phyloP scores from a whole-genome alignment of 1,140 invertebrate species.

The Rhagoletis zephyria region DNA sequence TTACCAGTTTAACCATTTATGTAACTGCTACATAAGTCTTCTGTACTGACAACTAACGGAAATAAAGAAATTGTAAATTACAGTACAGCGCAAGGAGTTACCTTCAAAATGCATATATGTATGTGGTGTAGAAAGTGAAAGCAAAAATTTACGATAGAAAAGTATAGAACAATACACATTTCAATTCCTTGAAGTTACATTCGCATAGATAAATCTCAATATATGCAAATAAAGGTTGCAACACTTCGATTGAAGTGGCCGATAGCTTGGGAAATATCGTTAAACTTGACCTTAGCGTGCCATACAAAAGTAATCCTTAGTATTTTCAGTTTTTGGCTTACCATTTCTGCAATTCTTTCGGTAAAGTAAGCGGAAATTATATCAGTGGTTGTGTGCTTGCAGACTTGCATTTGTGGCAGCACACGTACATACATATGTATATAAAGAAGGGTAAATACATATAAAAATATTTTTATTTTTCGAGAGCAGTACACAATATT shows the following conservation, averaged over 20 bases:
- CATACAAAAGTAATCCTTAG: neutral
- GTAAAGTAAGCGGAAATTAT: neutral
- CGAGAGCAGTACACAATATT: neutral
- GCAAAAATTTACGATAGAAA: no score
- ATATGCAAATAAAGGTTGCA: neutral
- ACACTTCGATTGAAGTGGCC: neutral
- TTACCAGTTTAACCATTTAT: no score
- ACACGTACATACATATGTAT: neutral
- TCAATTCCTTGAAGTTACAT: neutral
- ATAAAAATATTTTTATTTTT: neutral
- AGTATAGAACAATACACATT: neutral
- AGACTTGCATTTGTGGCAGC: neutral
- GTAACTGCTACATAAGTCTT: no score
- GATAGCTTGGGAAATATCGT: slow-evolving; percentile 18
- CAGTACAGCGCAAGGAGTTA: neutral
- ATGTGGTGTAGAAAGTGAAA: no score
- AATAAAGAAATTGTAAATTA: no score
- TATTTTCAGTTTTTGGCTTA: neutral
- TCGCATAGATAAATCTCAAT: neutral
- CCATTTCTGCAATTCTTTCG: neutral
- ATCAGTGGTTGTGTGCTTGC: neutral
- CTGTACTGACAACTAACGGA: no score
- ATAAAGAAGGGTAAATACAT: neutral
- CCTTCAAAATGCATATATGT: neutral
- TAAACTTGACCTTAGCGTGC: slow-evolving; percentile 19